Evolutionary conservation across 2,797 vertebrate genomes (phyloP), one percentile per base, ranked within the genome.

Genomic region (Oceanodroma leucorhoa): DNA sequence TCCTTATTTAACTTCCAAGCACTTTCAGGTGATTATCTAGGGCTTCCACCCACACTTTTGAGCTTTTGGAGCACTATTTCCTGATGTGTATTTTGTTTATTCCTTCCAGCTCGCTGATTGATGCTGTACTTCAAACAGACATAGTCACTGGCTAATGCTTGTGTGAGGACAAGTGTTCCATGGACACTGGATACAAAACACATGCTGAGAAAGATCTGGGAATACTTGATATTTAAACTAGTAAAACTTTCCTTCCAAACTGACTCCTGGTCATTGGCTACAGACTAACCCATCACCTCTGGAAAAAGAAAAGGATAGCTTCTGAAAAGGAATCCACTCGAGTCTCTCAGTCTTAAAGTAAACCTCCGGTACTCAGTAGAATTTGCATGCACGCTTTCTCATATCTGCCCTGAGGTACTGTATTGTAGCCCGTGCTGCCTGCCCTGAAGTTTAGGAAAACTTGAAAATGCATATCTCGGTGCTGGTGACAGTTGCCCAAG

Each of bases 121-220:
- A 95, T 96, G 96, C 95, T 96, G 94, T 96, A 86, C 96, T 96
- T 67, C 96, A 96, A 29, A 96, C 94, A 96, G 95, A 95, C 94
- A 96, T 96, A 96, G 96, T 96, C 95, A 96, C 94, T 96, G 96
- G 93, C 96, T 96, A 94, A 94, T 95, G 94, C 85, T 95, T 96
- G 94, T 96, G 72, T 96, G 96, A 96, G 95, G 96, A 96, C 94
- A 96, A 96, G 94, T 96, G 96, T 96, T 96, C 87, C 95, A 96
- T 95, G 94, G 95, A 96, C 95, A 96, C 90, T 95, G 96, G 96
- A 96, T 96, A 96, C 94, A 96, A 96, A 96, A 96, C 96, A 95
- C 89, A 94, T 96, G 95, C 93, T 96, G 95, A 94, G 72, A 96
- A 93, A 94, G 85, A 96, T 96, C 95, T 91, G 96, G 95, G 94